These are phyloP conservation scores for Anthophora plumipes DNA, from an alignment of 2,888 invertebrate genomes.

Conservation along the genomic window DNA sequence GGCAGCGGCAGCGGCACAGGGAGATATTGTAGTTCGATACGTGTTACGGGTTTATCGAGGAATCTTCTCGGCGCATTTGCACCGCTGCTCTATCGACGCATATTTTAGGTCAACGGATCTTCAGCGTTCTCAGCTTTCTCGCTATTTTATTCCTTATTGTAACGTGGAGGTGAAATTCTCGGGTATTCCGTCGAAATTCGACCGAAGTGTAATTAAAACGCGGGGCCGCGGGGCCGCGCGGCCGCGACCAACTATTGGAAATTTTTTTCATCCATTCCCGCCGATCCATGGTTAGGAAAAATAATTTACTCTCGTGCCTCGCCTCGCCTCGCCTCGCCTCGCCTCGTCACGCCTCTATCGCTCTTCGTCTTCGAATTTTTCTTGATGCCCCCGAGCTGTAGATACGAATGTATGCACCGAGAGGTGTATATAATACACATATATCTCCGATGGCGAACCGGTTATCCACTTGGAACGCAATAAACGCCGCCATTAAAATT, in stretches of 20 bases:
- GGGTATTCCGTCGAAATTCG: conserved; percentile 42
- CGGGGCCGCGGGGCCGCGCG: not conserved
- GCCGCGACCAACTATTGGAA: conserved; percentile 33
- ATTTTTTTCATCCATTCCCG: conserved; percentile 28
- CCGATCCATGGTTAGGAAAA: not conserved
- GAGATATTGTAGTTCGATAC: conserved; percentile 26
- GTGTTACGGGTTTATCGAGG: conserved; percentile 50
- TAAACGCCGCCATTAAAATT: conserved; percentile 2
- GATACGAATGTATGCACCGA: too few species aligned
- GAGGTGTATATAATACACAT: too few species aligned
- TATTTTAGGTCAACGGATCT: conserved; percentile 45
- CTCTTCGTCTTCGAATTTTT: not conserved
- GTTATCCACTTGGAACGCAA: not conserved
- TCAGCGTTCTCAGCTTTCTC: not conserved
- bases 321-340: too few species aligned
- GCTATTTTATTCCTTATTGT: conserved; percentile 34
- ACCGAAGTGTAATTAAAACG: conserved; percentile 43
- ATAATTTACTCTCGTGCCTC: not conserved
- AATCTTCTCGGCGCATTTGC: conserved; percentile 34
- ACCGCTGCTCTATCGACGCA: conserved; percentile 20
- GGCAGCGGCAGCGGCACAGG: too few species aligned
- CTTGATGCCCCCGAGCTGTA: not conserved
- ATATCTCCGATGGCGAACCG: too few species aligned
- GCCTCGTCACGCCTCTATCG: too few species aligned
- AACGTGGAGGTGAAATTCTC: conserved; percentile 31